Base-by-base conservation (phyloP, 2,888 invertebrate species). In the Trilocha varians region DNA sequence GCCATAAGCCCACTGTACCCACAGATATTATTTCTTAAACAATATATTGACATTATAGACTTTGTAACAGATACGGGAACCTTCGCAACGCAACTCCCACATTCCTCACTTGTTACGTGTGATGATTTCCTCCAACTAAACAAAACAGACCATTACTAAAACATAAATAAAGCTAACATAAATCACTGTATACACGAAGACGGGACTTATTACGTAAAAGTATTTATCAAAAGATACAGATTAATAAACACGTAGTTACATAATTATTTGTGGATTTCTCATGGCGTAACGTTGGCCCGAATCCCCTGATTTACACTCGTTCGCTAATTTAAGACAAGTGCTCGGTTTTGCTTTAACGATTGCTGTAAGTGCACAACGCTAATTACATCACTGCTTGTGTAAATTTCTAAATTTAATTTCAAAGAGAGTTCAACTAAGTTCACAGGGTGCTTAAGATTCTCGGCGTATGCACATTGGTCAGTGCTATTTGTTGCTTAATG, bases 281-380 rank as follows among this genome's bases (percentile, higher is more conserved):
- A 65, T 73, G 68, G 60, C 69, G 71, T 66, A 69, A 73, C 57
- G 60, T 46, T 71, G 75, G 62, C 67, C 73, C 62, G 59, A 70
- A 75, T 76, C 65, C 63, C 56, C 59, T 78, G 77, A 76, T 78
- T 78, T 78, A 77, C 59, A 56, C 62, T 47, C 55, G 49, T 52
- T 46, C 53, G 70, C 78, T 77, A 76, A 77, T 74, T 78, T 77
- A 67, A 71, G 72, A 69, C 67, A 65, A 72, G 71, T 73, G 65
- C 55, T 61, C 44, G 60, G 53, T 64, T 70, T 67, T 59, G 60
- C 56, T 57, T 57, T 55, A 36, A 16, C 39, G 35, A 39, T 32
- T 14, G 9, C 17, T 38, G 38, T 49, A 46, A 40, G 39, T 44
- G 38, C 47, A 45, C 50, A 35, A 48, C 40, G 49, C 53, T 52